Percentiles rank a stretch among this genome's conserved stretches.
phyloP scores from a whole-genome alignment of 2,888 invertebrate species.

The Trachelus stipa region DNA sequence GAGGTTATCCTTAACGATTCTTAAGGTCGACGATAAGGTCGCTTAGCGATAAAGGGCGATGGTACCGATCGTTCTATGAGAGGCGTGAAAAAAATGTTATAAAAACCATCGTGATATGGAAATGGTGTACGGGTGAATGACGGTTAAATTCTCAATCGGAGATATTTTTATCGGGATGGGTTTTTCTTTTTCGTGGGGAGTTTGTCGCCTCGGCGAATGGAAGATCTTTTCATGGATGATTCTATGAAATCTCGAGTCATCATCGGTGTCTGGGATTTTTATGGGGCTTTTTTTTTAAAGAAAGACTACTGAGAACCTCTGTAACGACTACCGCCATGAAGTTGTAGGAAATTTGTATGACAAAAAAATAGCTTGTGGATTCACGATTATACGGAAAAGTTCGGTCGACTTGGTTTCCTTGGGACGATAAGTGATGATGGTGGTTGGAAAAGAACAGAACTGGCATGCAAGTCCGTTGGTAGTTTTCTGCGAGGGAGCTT shows the following conservation, averaged over 20 bases:
- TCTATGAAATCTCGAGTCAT: not conserved
- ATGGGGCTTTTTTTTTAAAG: not conserved
- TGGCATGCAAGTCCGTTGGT: conserved; percentile 24
- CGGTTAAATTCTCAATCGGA: not conserved
- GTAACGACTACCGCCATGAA: not conserved
- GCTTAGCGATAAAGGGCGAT: not conserved
- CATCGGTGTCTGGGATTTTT: not conserved
- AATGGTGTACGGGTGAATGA: not conserved
- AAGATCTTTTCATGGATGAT: not conserved
- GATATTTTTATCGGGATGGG: not conserved
- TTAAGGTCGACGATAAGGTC: not conserved
- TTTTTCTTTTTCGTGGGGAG: not conserved
- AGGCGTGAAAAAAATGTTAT: not conserved
- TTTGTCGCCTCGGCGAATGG: not conserved
- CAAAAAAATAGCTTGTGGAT: conserved; percentile 11
- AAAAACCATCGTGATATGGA: not conserved
- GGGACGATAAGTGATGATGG: conserved; percentile 2
- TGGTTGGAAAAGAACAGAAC: not conserved
- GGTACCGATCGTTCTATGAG: not conserved
- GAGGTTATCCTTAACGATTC: not conserved
- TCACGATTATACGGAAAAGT: conserved; percentile 1
- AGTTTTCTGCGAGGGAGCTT: conserved; percentile 29
- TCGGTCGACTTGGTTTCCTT: conserved; percentile 5
- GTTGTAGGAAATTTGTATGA: not conserved
- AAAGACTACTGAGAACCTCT: not conserved